phyloP scores from a whole-genome alignment of 2,113 vertebrate species.

The Danio rerio region DNA sequence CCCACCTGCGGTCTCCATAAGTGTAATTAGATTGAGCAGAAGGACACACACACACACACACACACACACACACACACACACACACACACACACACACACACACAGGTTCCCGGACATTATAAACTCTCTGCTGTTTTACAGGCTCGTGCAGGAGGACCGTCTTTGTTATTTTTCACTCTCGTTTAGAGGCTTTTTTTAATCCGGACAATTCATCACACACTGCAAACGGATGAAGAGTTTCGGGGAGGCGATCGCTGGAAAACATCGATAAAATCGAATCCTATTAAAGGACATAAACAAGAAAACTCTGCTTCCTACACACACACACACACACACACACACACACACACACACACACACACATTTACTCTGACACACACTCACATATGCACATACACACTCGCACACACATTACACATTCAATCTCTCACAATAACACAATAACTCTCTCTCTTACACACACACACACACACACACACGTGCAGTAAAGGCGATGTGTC shows the following conservation, averaged over 20 bases:
- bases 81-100: no score
- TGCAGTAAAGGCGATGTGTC: slow-evolving; percentile 60
- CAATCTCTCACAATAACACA: no score
- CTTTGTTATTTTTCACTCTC: slow-evolving; percentile 15
- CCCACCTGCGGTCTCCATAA: no score
- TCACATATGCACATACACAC: no score
- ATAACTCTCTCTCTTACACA: no score
- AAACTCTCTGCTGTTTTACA: slow-evolving; percentile 3
- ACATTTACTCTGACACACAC: no score
- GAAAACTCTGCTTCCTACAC: slow-evolving; percentile 72
- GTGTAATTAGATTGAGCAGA: no score
- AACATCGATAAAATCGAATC: slow-evolving; percentile 79
- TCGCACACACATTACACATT: no score
- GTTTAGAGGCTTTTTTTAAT: slow-evolving; percentile 62
- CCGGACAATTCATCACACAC: slow-evolving; percentile 68
- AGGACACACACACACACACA: no score
- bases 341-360: background rate
- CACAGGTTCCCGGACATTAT: background rate
- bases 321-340: background rate
- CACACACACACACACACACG: slow-evolving; percentile 41
- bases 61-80: no score
- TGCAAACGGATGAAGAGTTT: slow-evolving; percentile 65
- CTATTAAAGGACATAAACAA: slow-evolving; percentile 77
- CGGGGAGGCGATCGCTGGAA: slow-evolving; percentile 69
- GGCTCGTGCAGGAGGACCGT: background rate